Evolutionary conservation across 2,888 invertebrate genomes (phyloP).

Genomic region (Temnothorax rugatulus): DNA sequence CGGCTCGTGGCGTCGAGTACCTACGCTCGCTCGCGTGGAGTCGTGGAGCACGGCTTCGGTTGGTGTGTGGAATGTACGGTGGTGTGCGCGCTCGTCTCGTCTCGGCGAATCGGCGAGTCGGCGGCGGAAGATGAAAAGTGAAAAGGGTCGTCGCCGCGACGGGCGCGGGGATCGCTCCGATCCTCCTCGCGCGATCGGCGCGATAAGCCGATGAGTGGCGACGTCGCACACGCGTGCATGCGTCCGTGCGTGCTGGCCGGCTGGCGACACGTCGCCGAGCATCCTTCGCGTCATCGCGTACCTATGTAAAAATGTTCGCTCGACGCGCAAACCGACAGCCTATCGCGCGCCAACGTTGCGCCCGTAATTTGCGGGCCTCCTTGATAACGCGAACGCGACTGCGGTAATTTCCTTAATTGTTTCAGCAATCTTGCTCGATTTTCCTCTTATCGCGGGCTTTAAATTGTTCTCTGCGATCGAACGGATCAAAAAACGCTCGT

Average conservation of each 20-base stretch:
- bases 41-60: neutral
- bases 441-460: neutral
- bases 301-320: neutral
- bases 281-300: neutral
- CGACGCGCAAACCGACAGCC: neutral
- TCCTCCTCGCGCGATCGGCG: neutral
- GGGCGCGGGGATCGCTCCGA: neutral
- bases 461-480: neutral
- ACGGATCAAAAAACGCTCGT: neutral
- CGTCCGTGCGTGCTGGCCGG: neutral
- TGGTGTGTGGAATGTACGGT: neutral
- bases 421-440: neutral
- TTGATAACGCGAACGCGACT: neutral
- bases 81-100: neutral
- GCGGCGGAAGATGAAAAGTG: conserved; percentile 12
- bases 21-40: conserved; percentile 43
- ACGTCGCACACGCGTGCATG: neutral
- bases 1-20: conserved; percentile 32
- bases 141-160: neutral
- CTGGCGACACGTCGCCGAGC: neutral
- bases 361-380: neutral
- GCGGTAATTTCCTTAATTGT: conserved; percentile 8
- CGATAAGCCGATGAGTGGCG: neutral
- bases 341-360: neutral
- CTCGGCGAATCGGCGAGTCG: conserved; percentile 3